Evolutionary conservation across 2,888 invertebrate species (phyloP), one percentile per base, ranked within the genome.

Genomic region (Malthinus seriepunctatus): DNA sequence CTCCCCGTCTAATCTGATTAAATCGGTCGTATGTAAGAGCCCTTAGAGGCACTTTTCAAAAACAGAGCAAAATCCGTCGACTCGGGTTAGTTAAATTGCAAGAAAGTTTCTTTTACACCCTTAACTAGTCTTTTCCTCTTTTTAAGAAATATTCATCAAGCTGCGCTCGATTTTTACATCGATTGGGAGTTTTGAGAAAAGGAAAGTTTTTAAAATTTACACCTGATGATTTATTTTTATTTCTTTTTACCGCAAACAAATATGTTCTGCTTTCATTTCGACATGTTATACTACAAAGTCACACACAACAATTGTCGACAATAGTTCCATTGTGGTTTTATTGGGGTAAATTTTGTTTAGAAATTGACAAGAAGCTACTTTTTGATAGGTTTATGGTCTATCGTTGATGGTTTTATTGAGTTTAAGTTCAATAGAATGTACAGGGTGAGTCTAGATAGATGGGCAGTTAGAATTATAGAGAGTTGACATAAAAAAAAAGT

Each of bases 241-340:
- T 35, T 23, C 10, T 42, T 44, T 45, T 12, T 38, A 33, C 37
- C 45, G 35, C 11, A 44, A 48, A 23, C 45, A 47, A 51, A 49
- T n/a, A n/a, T 49, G 58, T 53, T 38, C 50, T 59, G 59, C 59
- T 59, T 59, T 59, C 59, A 46, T 59, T 54, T 54, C 32, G 15
- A 32, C 35, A 11, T 32, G 31, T 11, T n/a, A 34, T 42, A 42
- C n/a, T n/a, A n/a, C n/a, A n/a, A n/a, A 49, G 55, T 50, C 55
- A 55, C 33, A 44, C 12, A 45, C 37, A 33, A 54, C 48, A 48
- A 55, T 50, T 34, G 49, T 11, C 8, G n/a, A 48, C 53, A 54
- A 54, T 35, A 37, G 14, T 8, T 14, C 44, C 14, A 35, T 53
- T 54, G 59, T 54, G 54, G 54, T 50, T 54, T 54, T 53, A 58